Percentiles rank a stretch among this genome's conserved stretches.
Conservation (phyloP, 2,113 vertebrate genomes). For the Vidua macroura region DNA sequence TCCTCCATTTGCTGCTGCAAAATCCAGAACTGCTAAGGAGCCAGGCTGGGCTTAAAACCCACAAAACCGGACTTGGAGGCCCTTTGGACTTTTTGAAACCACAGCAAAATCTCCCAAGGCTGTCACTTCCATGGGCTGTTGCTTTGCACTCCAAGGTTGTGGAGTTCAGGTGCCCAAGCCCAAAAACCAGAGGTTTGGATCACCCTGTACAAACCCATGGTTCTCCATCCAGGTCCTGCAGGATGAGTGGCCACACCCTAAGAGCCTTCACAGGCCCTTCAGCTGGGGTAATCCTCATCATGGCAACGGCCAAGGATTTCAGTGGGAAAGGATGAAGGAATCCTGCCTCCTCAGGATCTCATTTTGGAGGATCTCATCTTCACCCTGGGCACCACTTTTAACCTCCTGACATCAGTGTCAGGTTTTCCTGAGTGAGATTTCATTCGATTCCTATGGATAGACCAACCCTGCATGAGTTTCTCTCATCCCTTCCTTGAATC, state of each 20-base stretch:
- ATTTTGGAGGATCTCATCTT: not conserved
- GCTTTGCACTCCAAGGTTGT: fast-evolving
- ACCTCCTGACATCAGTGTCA: not conserved
- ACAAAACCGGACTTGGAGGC: not conserved
- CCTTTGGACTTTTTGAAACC: not conserved
- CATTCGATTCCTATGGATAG: fast-evolving
- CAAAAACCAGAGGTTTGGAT: not conserved
- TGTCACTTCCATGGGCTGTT: fast-evolving
- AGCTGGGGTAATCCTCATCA: fast-evolving
- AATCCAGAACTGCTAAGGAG: not conserved
- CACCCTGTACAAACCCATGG: not conserved
- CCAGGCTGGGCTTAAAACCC: not conserved
- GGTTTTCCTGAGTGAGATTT: not conserved
- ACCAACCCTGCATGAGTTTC: not conserved
- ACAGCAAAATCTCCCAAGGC: fast-evolving
- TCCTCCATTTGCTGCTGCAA: not conserved
- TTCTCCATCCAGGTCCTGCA: not conserved
- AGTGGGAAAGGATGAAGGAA: not conserved
- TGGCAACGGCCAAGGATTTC: not conserved
- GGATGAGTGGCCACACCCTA: not conserved
- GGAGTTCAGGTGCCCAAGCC: not conserved
- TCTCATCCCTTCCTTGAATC: not conserved
- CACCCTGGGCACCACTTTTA: not conserved
- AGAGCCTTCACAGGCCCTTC: not conserved
- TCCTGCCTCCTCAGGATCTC: not conserved